Evolutionary conservation across 2,797 vertebrate genomes (phyloP).

Genomic region (Todus mexicanus): DNA sequence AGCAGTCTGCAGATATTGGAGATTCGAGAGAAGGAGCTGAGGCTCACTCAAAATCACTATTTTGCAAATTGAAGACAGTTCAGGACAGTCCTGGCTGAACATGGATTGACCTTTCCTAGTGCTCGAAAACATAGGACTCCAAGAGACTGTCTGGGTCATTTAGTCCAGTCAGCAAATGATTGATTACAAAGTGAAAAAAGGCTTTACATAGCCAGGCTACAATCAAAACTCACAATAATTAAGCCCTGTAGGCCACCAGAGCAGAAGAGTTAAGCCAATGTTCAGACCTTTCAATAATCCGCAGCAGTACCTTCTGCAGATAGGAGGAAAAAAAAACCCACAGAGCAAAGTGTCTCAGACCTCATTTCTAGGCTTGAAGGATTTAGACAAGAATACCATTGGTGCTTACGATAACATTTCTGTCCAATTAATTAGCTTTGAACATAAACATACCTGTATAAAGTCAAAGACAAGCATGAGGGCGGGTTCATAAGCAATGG

Average conservation of each 20-base stretch:
- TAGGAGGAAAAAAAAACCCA: neutral
- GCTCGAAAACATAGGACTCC: neutral
- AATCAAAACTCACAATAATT: neutral
- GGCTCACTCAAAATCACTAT: neutral
- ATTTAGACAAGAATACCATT: neutral
- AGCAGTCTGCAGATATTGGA: neutral
- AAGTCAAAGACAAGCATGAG: neutral
- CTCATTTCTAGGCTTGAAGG: neutral
- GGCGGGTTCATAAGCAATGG: neutral
- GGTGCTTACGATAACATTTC: neutral
- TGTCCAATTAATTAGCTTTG: neutral
- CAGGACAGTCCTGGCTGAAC: neutral
- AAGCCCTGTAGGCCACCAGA: neutral
- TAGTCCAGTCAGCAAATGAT: neutral
- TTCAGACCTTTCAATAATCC: neutral
- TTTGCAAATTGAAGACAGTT: rapidly evolving
- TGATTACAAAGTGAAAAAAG: neutral
- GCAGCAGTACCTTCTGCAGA: neutral
- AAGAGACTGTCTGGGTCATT: neutral
- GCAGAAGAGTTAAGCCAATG: neutral
- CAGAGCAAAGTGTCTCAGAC: neutral
- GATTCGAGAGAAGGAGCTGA: neutral
- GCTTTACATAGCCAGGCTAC: neutral
- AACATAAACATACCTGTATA: neutral
- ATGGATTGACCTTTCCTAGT: neutral